Conservation (phyloP, 2,888 invertebrate genomes). For the Alcis repandata region DNA sequence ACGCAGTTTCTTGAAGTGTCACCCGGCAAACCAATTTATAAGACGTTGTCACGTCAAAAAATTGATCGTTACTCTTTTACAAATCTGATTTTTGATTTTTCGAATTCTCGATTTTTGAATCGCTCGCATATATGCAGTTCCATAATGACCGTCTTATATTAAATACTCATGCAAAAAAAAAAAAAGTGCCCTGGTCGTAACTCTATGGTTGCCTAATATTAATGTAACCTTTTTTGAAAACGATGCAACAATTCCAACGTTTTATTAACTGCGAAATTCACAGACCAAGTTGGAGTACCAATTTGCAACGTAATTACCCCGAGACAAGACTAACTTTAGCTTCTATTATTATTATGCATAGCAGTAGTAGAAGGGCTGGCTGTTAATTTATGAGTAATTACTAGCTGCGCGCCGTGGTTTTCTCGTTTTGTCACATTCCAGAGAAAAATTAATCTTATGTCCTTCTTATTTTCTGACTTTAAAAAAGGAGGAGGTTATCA, state of each 20-base stretch:
- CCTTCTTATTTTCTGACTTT: too few relatives aligned
- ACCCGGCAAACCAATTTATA: too few relatives aligned
- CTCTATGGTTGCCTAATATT: neutral
- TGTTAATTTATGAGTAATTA: conserved; percentile 5
- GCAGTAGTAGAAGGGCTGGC: conserved; percentile 33
- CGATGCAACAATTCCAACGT: conserved; percentile 21
- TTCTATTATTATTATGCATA: conserved; percentile 48
- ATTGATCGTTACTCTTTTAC: too few relatives aligned
- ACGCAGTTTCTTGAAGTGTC: too few relatives aligned
- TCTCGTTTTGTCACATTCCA: neutral
- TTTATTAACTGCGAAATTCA: conserved; percentile 36
- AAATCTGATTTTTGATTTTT: too few relatives aligned
- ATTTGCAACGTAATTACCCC: conserved; percentile 52
- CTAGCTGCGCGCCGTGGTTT: neutral
- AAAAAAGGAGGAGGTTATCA: too few relatives aligned
- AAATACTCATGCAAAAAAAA: too few relatives aligned
- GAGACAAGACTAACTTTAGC: conserved; percentile 53
- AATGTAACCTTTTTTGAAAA: conserved; percentile 10
- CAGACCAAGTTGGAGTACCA: conserved; percentile 49
- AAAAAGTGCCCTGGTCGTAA: too few relatives aligned
- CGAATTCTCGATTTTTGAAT: too few relatives aligned
- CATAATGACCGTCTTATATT: too few relatives aligned
- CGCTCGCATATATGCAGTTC: too few relatives aligned
- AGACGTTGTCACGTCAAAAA: too few relatives aligned
- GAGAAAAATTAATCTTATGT: neutral